Evolutionary conservation across 2,888 invertebrate genomes (phyloP).

Genomic region (Scaptomyza reducta): DNA sequence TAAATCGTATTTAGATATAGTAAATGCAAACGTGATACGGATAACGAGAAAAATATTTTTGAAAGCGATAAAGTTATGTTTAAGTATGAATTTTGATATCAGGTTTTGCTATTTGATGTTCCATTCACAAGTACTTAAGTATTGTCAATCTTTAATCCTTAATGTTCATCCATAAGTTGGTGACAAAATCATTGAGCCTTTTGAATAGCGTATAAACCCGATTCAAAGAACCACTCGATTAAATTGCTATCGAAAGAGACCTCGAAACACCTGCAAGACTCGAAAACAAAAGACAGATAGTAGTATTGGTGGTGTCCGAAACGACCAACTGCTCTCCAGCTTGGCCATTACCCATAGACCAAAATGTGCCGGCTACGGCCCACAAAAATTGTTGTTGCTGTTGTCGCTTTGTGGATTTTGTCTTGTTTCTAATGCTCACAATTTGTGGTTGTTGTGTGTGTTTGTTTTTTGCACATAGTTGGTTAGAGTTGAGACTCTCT

Average conservation of each 20-base stretch:
- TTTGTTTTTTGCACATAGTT: conserved; percentile 41
- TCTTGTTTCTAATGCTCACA: conserved; percentile 54
- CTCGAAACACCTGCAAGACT: conserved; percentile 57
- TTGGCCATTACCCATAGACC: conserved; percentile 27
- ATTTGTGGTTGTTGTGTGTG: conserved; percentile 2
- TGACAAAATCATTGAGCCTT: conserved; percentile 5
- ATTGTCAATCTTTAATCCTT: background rate
- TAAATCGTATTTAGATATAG: background rate
- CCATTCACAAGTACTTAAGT: too few relatives aligned
- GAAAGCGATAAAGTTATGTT: background rate
- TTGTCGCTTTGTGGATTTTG: conserved; percentile 50
- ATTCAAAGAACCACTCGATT: conserved; percentile 39
- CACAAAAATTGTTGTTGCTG: conserved; percentile 36
- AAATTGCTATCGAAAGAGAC: conserved; percentile 46
- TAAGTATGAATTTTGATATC: background rate
- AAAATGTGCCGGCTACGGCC: conserved; percentile 49
- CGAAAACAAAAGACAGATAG: conserved; percentile 20
- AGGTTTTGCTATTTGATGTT: background rate
- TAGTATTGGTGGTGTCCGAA: conserved; percentile 36
- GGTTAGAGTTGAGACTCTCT: conserved; percentile 46
- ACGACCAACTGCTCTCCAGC: conserved; percentile 20
- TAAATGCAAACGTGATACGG: conserved; percentile 13
- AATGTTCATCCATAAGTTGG: background rate
- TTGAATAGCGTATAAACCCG: conserved; percentile 26
- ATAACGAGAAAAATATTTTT: background rate